A percentile compares a stretch with the other conserved stretches of the same genome.
Conservation (phyloP, 2,888 invertebrate genomes). For the Apeira syringaria region DNA sequence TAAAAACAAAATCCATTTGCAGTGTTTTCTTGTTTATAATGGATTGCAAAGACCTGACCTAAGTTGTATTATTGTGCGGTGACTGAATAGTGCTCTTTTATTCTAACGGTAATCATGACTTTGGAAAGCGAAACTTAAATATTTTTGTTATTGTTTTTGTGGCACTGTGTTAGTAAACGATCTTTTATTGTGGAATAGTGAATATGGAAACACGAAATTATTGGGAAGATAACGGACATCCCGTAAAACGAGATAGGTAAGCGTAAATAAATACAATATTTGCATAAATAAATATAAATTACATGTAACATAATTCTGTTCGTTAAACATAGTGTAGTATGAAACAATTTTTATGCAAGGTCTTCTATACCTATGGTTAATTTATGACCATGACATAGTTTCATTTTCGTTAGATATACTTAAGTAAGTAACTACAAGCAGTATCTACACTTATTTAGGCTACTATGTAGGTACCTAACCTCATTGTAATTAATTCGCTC, state of each 20-base stretch:
- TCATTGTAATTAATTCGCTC: too few relatives aligned
- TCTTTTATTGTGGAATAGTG: constrained; percentile 54
- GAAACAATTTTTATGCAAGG: too few relatives aligned
- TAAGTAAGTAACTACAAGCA: too few relatives aligned
- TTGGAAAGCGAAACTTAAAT: constrained; percentile 53
- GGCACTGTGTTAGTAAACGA: constrained; percentile 44
- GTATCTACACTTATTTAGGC: too few relatives aligned
- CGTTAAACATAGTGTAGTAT: too few relatives aligned
- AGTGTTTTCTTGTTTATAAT: constrained; percentile 46
- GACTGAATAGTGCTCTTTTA: constrained; percentile 40
- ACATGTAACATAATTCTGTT: too few relatives aligned
- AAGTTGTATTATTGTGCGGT: constrained; percentile 31
- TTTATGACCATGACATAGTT: too few relatives aligned
- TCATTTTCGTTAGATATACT: too few relatives aligned
- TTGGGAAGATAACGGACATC: constrained; percentile 74
- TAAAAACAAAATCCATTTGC: constrained; percentile 37
- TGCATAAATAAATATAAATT: too few relatives aligned
- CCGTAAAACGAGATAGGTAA: constrained; percentile 75
- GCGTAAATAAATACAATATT: constrained; percentile 37
- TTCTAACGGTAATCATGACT: constrained; percentile 37
- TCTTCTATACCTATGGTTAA: too few relatives aligned
- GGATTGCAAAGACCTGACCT: constrained; percentile 54
- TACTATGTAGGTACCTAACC: too few relatives aligned
- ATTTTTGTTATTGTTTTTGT: constrained; percentile 26
- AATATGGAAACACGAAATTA: constrained; percentile 75